A percentile compares a stretch with the other conserved stretches of the same genome.
phyloP scores from a whole-genome alignment of 2,113 vertebrate genomes.

The Lamprotornis superbus region DNA sequence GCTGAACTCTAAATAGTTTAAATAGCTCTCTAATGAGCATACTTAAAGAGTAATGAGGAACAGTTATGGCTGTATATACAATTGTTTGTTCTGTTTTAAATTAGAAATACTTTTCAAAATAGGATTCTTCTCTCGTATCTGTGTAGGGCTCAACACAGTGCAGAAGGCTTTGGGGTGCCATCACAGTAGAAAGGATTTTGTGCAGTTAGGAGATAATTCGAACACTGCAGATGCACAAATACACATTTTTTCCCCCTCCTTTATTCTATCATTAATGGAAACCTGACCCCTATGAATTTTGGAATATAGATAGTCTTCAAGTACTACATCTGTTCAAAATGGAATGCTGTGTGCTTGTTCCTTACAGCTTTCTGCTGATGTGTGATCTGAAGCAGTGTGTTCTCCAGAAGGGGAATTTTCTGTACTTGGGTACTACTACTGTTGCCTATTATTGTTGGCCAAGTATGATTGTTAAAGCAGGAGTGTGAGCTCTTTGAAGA shows the following conservation, averaged over 20 bases:
- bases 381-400: background rate
- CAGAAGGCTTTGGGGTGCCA: background rate
- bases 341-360: background rate
- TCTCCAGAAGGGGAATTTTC: background rate
- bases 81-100: background rate
- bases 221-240: background rate
- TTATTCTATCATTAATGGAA: background rate
- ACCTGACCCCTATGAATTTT: background rate
- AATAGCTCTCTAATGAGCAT: slow-evolving; percentile 18
- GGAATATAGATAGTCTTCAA: background rate
- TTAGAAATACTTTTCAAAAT: background rate
- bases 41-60: background rate
- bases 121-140: background rate
- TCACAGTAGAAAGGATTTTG: background rate
- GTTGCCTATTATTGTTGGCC: background rate
- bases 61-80: background rate
- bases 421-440: fast-evolving
- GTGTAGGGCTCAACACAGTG: background rate
- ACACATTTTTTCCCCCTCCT: background rate
- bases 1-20: slow-evolving; percentile 18
- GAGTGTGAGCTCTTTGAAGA: background rate
- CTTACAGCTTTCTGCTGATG: background rate
- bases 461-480: background rate
- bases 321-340: background rate
- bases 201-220: fast-evolving